Base-by-base conservation (phyloP, 2,113 vertebrate genomes). In the Actenoides lindsayi region DNA sequence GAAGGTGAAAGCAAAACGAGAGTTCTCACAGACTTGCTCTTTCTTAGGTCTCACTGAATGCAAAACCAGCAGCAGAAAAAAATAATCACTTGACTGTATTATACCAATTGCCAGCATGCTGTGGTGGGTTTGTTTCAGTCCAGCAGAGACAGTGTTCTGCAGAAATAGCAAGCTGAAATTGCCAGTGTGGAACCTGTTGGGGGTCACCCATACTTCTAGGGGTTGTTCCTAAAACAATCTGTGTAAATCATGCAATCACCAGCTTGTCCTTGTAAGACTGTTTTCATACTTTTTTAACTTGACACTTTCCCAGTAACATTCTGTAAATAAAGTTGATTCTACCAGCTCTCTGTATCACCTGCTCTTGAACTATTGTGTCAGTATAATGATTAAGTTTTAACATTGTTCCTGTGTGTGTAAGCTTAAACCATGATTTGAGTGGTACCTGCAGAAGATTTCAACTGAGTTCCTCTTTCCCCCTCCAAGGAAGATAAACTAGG, bases 301-400 rank as follows among this genome's bases (percentile, higher is more conserved):
- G 92, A 97, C 94, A 96, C 94, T 95, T 96, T 96, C 95, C 96
- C 90, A 88, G 89, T 96, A 96, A 93, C 86, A 44, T 97, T 97
- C 92, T 97, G 96, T 98, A 98, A 98, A 98, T 98, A 98, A 98
- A 97, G 96, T 96, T 89, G 94, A 94, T 96, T 98, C 97, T 97
- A 96, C 93, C 93, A 97, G 95, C 93, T 92, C 17, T 75, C 88
- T 78, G 87, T 96, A 91, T 90, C 70, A 57, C 46, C 75, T 96
- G 74, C 81, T 92, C 56, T 75, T 92, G 64, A 89, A 41, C 33
- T n/a, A 10, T 10, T 5, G 3, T 42, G 17, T 33, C 7, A 23
- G 4, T 33, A 12, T 35, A n/a, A 19, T 48, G 41, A 41, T 15
- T 23, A 25, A 10, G 17, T 48, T n/a, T 63, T 20, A 39, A 20